Evolutionary conservation across 2,888 invertebrate species (phyloP).

Genomic region (Drosophila gaucha): DNA sequence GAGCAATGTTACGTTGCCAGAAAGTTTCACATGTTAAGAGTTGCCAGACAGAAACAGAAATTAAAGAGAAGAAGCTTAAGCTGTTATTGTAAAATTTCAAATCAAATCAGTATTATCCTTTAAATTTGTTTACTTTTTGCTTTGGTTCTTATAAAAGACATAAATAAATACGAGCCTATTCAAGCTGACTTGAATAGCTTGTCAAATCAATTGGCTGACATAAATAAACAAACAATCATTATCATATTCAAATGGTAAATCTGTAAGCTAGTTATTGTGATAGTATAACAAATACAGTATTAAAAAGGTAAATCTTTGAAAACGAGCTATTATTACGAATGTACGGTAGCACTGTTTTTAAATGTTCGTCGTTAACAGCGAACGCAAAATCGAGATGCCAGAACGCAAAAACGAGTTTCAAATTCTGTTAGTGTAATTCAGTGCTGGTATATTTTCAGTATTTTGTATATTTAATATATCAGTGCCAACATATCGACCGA

Average conservation of each 20-base stretch:
- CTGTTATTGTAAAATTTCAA: neutral
- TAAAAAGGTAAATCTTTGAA: too few relatives aligned
- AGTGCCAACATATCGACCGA: constrained; percentile 18
- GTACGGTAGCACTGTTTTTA: neutral
- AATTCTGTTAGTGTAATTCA: neutral
- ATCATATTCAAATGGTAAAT: neutral
- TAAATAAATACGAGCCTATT: too few relatives aligned
- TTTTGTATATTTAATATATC: constrained; percentile 3
- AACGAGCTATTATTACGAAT: neutral
- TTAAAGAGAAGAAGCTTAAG: neutral
- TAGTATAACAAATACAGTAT: too few relatives aligned
- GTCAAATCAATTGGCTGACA: neutral
- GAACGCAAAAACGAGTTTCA: constrained; percentile 2
- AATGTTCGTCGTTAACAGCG: constrained; percentile 8
- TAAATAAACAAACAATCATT: neutral
- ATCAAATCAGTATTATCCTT: too few relatives aligned
- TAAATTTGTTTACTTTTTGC: too few relatives aligned
- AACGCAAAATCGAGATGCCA: constrained; percentile 4
- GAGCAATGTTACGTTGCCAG: constrained; percentile 18
- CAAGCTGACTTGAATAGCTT: too few relatives aligned
- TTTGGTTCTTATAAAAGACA: neutral
- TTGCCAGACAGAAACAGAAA: constrained; percentile 15
- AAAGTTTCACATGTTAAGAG: neutral
- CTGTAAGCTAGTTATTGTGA: neutral
- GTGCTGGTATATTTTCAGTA: constrained; percentile 24